These are phyloP conservation scores for Chloroclysta siterata DNA, from an alignment of 2,888 invertebrate species.

Conservation along the genomic window DNA sequence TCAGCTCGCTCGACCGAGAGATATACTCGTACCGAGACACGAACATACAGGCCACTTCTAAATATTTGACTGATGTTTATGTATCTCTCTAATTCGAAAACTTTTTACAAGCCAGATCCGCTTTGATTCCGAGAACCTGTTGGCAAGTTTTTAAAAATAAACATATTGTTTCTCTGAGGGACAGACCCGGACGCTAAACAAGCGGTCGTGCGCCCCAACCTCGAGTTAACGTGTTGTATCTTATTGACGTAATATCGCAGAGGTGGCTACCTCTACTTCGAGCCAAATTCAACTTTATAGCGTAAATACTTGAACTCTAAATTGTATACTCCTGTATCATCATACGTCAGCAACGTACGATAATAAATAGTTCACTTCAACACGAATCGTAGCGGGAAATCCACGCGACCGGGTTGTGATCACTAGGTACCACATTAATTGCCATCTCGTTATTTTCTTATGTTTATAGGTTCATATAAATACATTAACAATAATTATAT, in stretches of 20 bases:
- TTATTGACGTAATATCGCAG: slow-evolving; percentile 81
- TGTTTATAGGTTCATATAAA: slow-evolving; percentile 49
- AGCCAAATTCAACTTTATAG: slow-evolving; percentile 70
- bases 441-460: slow-evolving; percentile 67
- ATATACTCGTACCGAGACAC: slow-evolving; percentile 56
- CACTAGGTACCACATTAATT: slow-evolving; percentile 66
- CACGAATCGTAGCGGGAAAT: slow-evolving; percentile 81
- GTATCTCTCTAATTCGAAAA: slow-evolving; percentile 27
- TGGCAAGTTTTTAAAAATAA: slow-evolving; percentile 37
- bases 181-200: slow-evolving; percentile 79
- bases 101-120: slow-evolving; percentile 49
- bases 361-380: slow-evolving; percentile 82
- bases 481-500: slow-evolving; percentile 53
- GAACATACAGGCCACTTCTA: slow-evolving; percentile 59
- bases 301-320: slow-evolving; percentile 54
- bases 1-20: slow-evolving; percentile 74
- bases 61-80: slow-evolving; percentile 44
- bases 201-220: slow-evolving; percentile 72
- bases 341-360: slow-evolving; percentile 76
- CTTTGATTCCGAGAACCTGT: slow-evolving; percentile 55
- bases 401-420: slow-evolving; percentile 82
- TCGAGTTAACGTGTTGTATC: slow-evolving; percentile 80
- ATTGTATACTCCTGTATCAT: slow-evolving; percentile 51
- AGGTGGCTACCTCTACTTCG: slow-evolving; percentile 64
- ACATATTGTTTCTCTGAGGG: slow-evolving; percentile 61